Percentiles rank a stretch among this genome's conserved stretches.
These are phyloP conservation scores for Andrena hattorfiana DNA, from an alignment of 2,888 invertebrate species.

Conservation along the genomic window DNA sequence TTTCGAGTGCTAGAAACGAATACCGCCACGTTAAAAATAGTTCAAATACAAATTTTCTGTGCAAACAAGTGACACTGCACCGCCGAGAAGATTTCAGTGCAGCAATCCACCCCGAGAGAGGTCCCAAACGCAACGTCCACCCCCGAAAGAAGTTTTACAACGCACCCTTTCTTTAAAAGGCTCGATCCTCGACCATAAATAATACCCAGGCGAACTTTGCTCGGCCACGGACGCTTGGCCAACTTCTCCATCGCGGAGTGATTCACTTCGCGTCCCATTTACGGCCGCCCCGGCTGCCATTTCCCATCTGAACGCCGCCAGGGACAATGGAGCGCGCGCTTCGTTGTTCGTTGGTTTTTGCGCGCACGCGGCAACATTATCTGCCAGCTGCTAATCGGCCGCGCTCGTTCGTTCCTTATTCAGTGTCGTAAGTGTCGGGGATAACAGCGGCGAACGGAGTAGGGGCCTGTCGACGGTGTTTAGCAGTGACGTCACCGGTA, in stretches of 20 bases:
- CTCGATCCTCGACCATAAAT: no score
- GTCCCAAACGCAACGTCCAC: no score
- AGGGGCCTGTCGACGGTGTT: constrained; percentile 59
- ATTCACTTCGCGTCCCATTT: constrained; percentile 33
- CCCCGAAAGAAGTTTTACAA: no score
- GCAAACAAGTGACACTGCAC: no score
- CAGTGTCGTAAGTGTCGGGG: constrained; percentile 62
- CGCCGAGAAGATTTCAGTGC: no score
- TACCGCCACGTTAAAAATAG: no score
- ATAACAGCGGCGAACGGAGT: constrained; percentile 29
- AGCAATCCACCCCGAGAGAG: no score
- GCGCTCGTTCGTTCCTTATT: constrained; percentile 68
- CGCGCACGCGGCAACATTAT: constrained; percentile 61
- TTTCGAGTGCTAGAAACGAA: neutral
- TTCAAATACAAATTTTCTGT: no score
- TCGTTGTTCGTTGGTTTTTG: constrained; percentile 52
- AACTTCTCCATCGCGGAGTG: neutral
- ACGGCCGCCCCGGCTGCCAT: neutral
- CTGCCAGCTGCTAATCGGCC: constrained; percentile 68
- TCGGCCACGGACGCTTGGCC: neutral
- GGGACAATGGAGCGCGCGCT: constrained; percentile 34
- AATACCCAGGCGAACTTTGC: no score
- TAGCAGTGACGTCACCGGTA: constrained; percentile 74
- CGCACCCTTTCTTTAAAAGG: no score
- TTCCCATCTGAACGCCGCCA: constrained; percentile 4